Evolutionary conservation across 2,113 vertebrate species (phyloP), one percentile per base, ranked within the genome.

Genomic region (Physeter macrocephalus): DNA sequence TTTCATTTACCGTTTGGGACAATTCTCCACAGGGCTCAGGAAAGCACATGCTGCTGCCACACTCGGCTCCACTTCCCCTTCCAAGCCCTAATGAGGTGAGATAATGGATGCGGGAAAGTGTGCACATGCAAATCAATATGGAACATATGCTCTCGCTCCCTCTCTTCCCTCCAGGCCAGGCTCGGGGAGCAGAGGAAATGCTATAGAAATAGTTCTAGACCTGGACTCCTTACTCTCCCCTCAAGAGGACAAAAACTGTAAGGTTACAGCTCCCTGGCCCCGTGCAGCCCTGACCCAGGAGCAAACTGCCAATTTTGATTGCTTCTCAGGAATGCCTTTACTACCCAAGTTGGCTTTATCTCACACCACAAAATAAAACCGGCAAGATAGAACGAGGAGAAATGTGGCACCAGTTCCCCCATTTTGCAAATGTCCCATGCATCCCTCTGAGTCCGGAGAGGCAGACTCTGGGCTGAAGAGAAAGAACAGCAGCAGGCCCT

Each of bases 11-110:
- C 69, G 91, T 95, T 97, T 86, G 92, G 97, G 97, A 96, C 97
- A 97, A 83, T 83, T 98, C 97, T 97, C 96, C 82, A 11, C 86
- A 81, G 97, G 96, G 64, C 67, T 96, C 95, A 96, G 89, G 91
- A 93, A 97, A 95, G 78, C 31, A 0, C 89, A 69, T 43, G 96
- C 91, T 95, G 95, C 87, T 71, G 77, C 94, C 41, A 1, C 87
- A 20, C 89, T 97, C 29, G 2, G 96, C 87, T 90, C 89, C 4
- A 8, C 86, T 97, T 98, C 95, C 93, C 86, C 94, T 96, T 97
- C 96, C 97, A 95, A 96, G 94, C 90, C 93, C 91, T 97, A 97
- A 97, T 97, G 97, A 98, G 96, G 94, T 94, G 96, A 93, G 85
- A 96, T 95, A 97, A 96, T 96, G 83, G 96, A 96, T 96, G 94